A percentile compares a stretch with the other conserved stretches of the same genome.
These are phyloP conservation scores for Phocides pigmalion DNA, from an alignment of 1,140 invertebrate genomes.

Conservation along the genomic window DNA sequence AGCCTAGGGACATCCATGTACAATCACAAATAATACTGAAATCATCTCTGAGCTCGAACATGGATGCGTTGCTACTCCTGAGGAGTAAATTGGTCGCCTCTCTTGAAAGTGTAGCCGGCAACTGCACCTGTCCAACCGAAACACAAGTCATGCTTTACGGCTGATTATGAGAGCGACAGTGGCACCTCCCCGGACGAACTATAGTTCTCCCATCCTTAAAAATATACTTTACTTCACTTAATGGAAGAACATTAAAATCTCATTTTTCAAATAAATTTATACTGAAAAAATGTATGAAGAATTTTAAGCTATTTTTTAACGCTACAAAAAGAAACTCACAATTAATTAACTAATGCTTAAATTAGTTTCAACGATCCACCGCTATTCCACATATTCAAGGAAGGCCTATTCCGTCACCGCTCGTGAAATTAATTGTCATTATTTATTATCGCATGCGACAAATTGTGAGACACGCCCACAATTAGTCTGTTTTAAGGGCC, in stretches of 20 bases:
- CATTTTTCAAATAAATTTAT: constrained; percentile 20
- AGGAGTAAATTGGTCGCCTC: no score
- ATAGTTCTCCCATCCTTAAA: no score
- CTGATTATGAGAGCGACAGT: no score
- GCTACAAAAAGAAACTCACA: constrained; percentile 11
- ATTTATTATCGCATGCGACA: constrained; percentile 23
- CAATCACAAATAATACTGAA: no score
- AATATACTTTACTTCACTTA: no score
- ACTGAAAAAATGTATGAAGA: constrained; percentile 10
- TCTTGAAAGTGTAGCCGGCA: no score
- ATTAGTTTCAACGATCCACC: constrained; percentile 16
- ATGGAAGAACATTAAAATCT: constrained; percentile 6
- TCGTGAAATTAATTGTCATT: constrained; percentile 40
- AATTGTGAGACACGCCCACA: constrained; percentile 40
- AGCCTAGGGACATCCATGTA: no score
- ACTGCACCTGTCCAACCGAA: no score
- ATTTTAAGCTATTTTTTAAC: constrained; percentile 16
- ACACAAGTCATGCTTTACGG: no score
- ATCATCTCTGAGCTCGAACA: no score
- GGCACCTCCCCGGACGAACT: no score
- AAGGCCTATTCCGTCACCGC: constrained; percentile 30
- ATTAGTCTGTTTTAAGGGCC: not conserved
- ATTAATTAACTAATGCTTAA: constrained; percentile 29
- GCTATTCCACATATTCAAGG: constrained; percentile 26
- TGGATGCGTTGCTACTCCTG: no score